These are phyloP conservation scores for Rhinogobius similis DNA, from an alignment of 2,113 vertebrate species.

Conservation along the genomic window DNA sequence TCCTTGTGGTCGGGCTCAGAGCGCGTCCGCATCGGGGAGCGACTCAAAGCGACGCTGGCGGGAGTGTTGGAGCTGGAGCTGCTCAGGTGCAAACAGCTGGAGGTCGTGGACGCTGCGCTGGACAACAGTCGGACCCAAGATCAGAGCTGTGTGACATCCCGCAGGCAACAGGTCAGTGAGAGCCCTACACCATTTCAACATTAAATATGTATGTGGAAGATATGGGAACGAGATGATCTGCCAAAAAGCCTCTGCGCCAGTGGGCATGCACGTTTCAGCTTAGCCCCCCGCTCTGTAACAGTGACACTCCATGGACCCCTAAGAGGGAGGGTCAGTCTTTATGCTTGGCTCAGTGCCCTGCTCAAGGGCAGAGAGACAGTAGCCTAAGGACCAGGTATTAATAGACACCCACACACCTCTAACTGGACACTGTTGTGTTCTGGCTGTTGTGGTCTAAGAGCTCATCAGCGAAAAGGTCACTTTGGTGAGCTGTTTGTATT, in stretches of 20 bases:
- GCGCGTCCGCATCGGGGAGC: constrained; percentile 81
- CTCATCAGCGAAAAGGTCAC: constrained; percentile 55
- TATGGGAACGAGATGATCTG: constrained; percentile 44
- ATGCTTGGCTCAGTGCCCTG: constrained; percentile 41
- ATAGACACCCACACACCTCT: constrained; percentile 8
- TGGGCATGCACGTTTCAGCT: constrained; percentile 30
- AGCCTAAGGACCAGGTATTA: constrained; percentile 17
- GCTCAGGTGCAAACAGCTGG: constrained; percentile 76
- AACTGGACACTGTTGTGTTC: constrained; percentile 34
- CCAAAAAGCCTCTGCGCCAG: constrained; percentile 52
- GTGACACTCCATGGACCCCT: constrained; percentile 2
- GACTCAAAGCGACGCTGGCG: constrained; percentile 80
- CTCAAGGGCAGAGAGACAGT: constrained; percentile 52
- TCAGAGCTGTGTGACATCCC: constrained; percentile 69
- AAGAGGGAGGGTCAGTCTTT: constrained; percentile 16
- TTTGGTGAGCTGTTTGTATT: constrained; percentile 40
- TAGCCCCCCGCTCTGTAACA: neutral
- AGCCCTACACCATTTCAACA: constrained; percentile 41
- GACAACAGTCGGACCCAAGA: constrained; percentile 43
- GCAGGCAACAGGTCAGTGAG: constrained; percentile 80
- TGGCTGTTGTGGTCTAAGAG: constrained; percentile 16
- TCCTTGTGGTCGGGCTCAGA: constrained; percentile 82
- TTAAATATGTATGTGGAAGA: constrained; percentile 59
- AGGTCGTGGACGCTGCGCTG: constrained; percentile 74
- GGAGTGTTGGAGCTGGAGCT: constrained; percentile 83